Conservation (phyloP, 2,888 invertebrate species). For the Drosophila kambysellisi region DNA sequence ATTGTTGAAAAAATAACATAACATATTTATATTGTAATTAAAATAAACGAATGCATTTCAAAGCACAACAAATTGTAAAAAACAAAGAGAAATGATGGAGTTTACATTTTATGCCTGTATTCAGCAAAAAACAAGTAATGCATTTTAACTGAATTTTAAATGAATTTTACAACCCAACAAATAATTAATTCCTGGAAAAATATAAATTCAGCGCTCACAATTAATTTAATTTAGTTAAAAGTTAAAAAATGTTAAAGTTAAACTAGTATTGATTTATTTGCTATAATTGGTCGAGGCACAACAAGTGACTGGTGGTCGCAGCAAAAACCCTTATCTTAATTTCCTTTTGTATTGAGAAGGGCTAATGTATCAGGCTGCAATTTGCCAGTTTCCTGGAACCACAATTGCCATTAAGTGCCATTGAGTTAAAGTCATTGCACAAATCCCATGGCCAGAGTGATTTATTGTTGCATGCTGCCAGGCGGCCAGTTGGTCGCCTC, state of each 20-base stretch:
- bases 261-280: background rate
- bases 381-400: slow-evolving; percentile 23
- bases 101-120: background rate
- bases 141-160: no score
- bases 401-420: slow-evolving; percentile 4
- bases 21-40: background rate
- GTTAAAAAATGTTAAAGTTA: background rate
- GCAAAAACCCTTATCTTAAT: background rate
- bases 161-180: no score
- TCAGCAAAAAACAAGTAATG: no score
- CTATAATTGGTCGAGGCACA: background rate
- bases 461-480: slow-evolving; percentile 41
- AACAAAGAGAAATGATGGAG: background rate
- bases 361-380: slow-evolving; percentile 21
- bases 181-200: background rate
- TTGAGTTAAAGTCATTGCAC: slow-evolving; percentile 37
- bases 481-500: slow-evolving; percentile 13
- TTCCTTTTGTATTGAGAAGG: background rate
- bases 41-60: background rate
- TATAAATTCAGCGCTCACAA: background rate
- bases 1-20: background rate
- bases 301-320: background rate
- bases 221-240: background rate
- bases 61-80: background rate
- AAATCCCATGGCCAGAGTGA: slow-evolving; percentile 38